Evolutionary conservation across 2,797 vertebrate species (phyloP).

Genomic region (Cirrhinus mrigala): DNA sequence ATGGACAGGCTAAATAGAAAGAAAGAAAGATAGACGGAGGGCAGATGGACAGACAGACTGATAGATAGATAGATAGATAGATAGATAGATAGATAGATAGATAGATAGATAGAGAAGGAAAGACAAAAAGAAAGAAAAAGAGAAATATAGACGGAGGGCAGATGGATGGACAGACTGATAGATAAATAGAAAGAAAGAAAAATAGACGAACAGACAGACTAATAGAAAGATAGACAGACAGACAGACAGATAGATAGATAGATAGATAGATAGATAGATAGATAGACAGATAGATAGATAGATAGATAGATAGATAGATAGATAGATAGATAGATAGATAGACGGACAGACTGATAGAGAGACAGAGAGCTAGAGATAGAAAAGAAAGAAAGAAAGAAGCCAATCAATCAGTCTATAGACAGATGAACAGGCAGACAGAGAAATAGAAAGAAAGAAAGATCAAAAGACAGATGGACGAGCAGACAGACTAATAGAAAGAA

Average conservation of each 20-base stretch:
- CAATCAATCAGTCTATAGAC: too few relatives aligned
- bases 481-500: too few relatives aligned
- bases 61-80: neutral
- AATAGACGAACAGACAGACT: too few relatives aligned
- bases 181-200: neutral
- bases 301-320: neutral
- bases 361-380: too few relatives aligned
- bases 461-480: slow-evolving; percentile 4
- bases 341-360: neutral
- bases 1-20: too few relatives aligned
- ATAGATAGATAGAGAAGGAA: too few relatives aligned
- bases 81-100: too few relatives aligned
- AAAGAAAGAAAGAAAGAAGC: too few relatives aligned
- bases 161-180: too few relatives aligned
- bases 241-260: neutral
- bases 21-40: neutral
- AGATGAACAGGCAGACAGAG: too few relatives aligned
- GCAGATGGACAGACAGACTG: neutral
- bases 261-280: neutral
- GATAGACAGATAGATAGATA: neutral
- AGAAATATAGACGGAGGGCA: too few relatives aligned
- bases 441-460: slow-evolving; percentile 20
- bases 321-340: too few relatives aligned
- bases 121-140: neutral
- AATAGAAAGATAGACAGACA: slow-evolving; percentile 14